Base-by-base conservation (phyloP, 2,113 vertebrate genomes). In the Paraplagusia blochii region DNA sequence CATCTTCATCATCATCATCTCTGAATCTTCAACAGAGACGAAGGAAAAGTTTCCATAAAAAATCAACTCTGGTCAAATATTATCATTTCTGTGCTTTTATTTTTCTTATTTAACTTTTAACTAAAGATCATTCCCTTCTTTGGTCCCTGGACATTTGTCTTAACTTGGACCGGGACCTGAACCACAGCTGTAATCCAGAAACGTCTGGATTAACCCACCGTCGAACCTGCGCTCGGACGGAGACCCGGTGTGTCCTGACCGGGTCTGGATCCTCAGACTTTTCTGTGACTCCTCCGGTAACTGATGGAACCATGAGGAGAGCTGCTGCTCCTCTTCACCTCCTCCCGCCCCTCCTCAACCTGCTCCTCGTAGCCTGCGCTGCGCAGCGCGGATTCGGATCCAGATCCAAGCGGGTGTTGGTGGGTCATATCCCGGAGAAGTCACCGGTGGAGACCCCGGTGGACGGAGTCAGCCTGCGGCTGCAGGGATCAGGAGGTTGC, bases 231-330 rank as follows among this genome's bases (percentile, higher is more conserved):
- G 22, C 22, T 29, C 22, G 22, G 22, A 29, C 22, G 2, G 22
- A 29, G 6, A 4, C 22, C 22, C 22, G 22, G 22, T 29, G 3
- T 6, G 75, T 19, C 19, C 0, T 34, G 18, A 15, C 11, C 10
- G 13, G 12, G 43, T 44, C 7, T 18, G 47, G 50, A n/a, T n/a
- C n/a, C n/a, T n/a, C n/a, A n/a, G 29, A 59, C 58, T 51, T 63
- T 18, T 18, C 51, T 53, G 53, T 53, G 22, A 29, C 51, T 52
- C 44, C 46, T 69, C 44, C 33, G 54, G 54, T 63, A 47, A 38
- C 53, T 72, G 40, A 77, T 86, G 83, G 77, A 84, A 89, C 72
- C 57, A 91, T 91, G 90, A 81, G 40, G 76, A 55, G 56, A 82
- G 74, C 74, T 33, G 62, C 44, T 48, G 35, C 45, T 17, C 52